Conservation (phyloP, 1,140 invertebrate genomes). For the Kradibia gibbosae region DNA sequence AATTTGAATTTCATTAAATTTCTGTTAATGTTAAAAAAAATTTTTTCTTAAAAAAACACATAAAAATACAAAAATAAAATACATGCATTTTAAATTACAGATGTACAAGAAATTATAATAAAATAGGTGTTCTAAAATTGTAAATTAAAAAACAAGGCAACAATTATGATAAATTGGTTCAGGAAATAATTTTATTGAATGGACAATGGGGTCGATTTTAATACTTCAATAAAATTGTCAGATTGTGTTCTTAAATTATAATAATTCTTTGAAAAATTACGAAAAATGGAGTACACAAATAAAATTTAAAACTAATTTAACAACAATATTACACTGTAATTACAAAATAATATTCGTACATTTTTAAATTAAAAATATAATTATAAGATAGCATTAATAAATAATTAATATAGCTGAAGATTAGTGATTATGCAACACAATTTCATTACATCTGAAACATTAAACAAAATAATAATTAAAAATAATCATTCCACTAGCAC, state of each 20-base stretch:
- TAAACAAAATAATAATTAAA: slow-evolving; percentile 44
- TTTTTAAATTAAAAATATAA: not conserved
- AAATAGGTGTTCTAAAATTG: not conserved
- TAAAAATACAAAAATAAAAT: too few species aligned
- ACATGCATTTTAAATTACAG: not conserved
- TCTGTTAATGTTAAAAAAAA: too few species aligned
- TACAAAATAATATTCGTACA: too few species aligned
- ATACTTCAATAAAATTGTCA: too few species aligned
- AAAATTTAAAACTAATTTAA: too few species aligned
- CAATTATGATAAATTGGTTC: not conserved
- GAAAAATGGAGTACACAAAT: too few species aligned
- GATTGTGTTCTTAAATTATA: too few species aligned
- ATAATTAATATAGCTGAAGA: not conserved
- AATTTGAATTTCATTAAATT: too few species aligned
- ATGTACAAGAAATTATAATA: not conserved
- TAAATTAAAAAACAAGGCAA: not conserved
- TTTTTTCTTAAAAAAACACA: too few species aligned
- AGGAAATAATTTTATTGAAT: not conserved
- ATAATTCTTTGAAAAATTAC: too few species aligned
- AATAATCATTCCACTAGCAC: not conserved
- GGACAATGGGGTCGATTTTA: too few species aligned
- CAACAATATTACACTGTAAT: too few species aligned
- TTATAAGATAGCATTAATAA: slow-evolving; percentile 13
- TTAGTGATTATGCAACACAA: slow-evolving; percentile 18
- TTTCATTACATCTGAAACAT: slow-evolving; percentile 36